A percentile compares a stretch with the other conserved stretches of the same genome.
Conservation (phyloP, 2,888 invertebrate species). For the Orthosia cruda region DNA sequence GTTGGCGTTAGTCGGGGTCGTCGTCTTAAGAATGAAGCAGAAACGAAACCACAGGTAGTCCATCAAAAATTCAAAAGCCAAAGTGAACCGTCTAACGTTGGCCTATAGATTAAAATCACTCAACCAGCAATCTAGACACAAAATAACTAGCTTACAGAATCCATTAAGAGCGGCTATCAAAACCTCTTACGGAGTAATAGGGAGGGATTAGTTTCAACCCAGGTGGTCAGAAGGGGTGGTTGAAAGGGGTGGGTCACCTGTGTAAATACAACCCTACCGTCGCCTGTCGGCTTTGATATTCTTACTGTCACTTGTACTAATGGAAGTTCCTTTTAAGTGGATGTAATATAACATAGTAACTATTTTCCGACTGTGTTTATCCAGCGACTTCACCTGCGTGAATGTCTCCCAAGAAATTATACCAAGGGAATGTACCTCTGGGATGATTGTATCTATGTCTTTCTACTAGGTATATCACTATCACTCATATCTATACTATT, state of each 20-base stretch:
- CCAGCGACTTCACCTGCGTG: too few relatives aligned
- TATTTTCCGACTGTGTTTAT: neutral
- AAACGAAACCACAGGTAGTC: neutral
- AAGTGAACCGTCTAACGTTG: neutral
- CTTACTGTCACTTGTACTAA: constrained; percentile 61
- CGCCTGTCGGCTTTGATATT: constrained; percentile 56
- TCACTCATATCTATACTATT: too few relatives aligned
- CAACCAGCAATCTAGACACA: constrained; percentile 21
- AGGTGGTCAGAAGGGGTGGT: constrained; percentile 46
- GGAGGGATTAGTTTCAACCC: constrained; percentile 36
- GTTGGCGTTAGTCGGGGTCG: too few relatives aligned
- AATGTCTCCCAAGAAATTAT: too few relatives aligned
- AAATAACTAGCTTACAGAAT: constrained; percentile 27
- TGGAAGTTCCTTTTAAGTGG: constrained; percentile 36
- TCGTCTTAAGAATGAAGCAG: neutral
- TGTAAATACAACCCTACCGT: constrained; percentile 54
- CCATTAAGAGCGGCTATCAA: constrained; percentile 53
- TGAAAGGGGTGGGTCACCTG: constrained; percentile 43
- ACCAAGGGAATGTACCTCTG: too few relatives aligned
- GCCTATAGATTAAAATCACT: constrained; percentile 30
- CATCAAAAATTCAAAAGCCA: neutral
- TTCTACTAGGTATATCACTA: too few relatives aligned
- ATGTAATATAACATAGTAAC: neutral
- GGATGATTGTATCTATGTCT: too few relatives aligned
- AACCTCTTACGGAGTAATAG: constrained; percentile 32